These are phyloP conservation scores for Phthorimaea operculella DNA, from an alignment of 1,140 invertebrate species.

Conservation along the genomic window DNA sequence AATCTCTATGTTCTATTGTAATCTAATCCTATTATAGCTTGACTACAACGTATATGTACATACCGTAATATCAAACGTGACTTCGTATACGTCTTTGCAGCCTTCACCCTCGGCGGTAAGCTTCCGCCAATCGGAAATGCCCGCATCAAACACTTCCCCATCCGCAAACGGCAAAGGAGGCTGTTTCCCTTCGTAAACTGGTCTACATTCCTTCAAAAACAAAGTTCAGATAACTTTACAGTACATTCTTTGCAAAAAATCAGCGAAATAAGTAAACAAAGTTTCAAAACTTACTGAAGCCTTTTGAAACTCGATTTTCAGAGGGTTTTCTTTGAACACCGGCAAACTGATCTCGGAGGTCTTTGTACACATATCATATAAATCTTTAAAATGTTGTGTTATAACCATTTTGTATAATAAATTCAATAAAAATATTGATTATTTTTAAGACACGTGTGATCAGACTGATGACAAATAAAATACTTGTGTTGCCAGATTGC, in stretches of 20 bases:
- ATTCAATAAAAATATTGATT: not conserved
- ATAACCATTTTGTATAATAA: constrained; percentile 31
- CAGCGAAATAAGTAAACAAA: too few relatives aligned
- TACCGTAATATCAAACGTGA: constrained; percentile 45
- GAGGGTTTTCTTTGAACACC: constrained; percentile 26
- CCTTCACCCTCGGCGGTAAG: constrained; percentile 27
- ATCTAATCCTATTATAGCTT: too few relatives aligned
- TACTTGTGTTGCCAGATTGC: too few relatives aligned
- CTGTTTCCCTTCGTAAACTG: not conserved
- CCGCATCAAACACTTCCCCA: constrained; percentile 28
- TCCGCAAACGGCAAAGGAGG: constrained; percentile 38
- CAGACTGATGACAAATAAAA: too few relatives aligned
- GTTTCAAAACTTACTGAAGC: constrained; percentile 29
- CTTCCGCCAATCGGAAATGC: constrained; percentile 29
- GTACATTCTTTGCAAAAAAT: too few relatives aligned
- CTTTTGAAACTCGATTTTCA: constrained; percentile 31
- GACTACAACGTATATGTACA: constrained; percentile 5
- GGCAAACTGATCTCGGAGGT: constrained; percentile 29
- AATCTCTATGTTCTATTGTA: too few relatives aligned
- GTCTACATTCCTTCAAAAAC: not conserved
- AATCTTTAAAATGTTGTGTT: constrained; percentile 26
- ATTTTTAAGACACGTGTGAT: too few relatives aligned
- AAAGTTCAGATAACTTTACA: too few relatives aligned
- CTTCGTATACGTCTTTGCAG: constrained; percentile 50
- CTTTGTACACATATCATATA: constrained; percentile 24